phyloP scores from a whole-genome alignment of 1,140 invertebrate species.

The Eupeodes corollae region DNA sequence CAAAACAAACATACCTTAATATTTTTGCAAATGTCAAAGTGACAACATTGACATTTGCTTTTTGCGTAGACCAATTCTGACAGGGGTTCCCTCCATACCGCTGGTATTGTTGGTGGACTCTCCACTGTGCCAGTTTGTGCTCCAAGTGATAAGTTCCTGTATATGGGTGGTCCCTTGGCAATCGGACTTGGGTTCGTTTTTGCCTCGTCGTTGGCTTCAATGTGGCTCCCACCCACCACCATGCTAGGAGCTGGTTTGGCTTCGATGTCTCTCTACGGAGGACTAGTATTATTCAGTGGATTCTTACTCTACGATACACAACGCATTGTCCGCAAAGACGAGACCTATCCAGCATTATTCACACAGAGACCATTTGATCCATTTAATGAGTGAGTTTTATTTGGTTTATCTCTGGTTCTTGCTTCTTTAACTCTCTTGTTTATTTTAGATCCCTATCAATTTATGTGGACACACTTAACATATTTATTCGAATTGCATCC shows the following conservation, averaged over 20 bases:
- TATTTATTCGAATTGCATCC: constrained; percentile 95
- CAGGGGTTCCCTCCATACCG: too few relatives aligned
- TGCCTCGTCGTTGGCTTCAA: constrained; percentile 76
- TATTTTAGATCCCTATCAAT: too few relatives aligned
- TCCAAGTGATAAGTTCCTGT: constrained; percentile 93
- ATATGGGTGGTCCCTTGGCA: too few relatives aligned
- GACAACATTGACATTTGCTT: too few relatives aligned
- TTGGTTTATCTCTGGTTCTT: constrained; percentile 5
- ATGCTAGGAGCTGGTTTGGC: too few relatives aligned
- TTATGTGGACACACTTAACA: constrained; percentile 94
- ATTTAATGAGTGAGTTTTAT: constrained; percentile 77
- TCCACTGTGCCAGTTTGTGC: constrained; percentile 89
- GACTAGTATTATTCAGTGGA: constrained; percentile 81
- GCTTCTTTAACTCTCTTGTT: too few relatives aligned
- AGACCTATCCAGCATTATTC: constrained; percentile 64
- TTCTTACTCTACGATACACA: constrained; percentile 96
- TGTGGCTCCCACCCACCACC: constrained; percentile 88
- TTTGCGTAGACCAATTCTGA: too few relatives aligned
- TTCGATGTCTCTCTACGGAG: constrained; percentile 88
- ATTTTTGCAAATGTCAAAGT: too few relatives aligned
- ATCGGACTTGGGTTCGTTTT: too few relatives aligned
- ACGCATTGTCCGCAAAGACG: constrained; percentile 74
- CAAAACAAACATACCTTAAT: too few relatives aligned
- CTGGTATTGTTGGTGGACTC: too few relatives aligned
- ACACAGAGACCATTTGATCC: constrained; percentile 73